A percentile compares a stretch with the other conserved stretches of the same genome.
phyloP scores from a whole-genome alignment of 1,140 invertebrate genomes.

The Druon quercuslanigerum region DNA sequence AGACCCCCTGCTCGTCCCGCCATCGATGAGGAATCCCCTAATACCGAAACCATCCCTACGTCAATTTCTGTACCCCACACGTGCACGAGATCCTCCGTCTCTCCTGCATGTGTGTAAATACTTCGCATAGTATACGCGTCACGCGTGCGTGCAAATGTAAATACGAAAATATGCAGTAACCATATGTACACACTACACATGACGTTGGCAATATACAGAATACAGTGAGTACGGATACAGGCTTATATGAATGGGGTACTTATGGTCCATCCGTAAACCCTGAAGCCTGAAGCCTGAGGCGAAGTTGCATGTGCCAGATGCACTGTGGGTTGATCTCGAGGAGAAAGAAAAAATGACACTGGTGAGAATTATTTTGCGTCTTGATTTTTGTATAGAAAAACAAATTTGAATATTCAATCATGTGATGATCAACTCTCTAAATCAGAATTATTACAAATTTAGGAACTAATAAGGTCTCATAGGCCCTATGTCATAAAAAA shows the following conservation, averaged over 20 bases:
- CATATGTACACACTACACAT: slow-evolving; percentile 39
- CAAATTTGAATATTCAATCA: not conserved
- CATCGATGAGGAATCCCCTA: not conserved
- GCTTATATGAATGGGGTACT: slow-evolving; percentile 32
- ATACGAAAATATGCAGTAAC: slow-evolving; percentile 44
- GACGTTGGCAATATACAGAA: slow-evolving; percentile 37
- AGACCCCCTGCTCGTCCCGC: slow-evolving; percentile 44
- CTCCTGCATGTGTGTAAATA: slow-evolving; percentile 30
- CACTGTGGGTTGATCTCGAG: not conserved
- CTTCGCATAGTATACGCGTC: slow-evolving; percentile 33
- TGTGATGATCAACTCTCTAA: not conserved
- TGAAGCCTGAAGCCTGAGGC: too few species aligned
- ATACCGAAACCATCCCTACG: not conserved
- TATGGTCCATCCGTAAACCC: not conserved
- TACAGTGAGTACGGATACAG: slow-evolving; percentile 43
- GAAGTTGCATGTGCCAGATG: not conserved
- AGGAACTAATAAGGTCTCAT: too few species aligned
- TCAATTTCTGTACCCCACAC: not conserved
- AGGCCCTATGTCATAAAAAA: too few species aligned
- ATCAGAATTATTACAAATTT: too few species aligned
- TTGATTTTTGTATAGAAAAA: not conserved
- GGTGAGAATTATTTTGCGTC: not conserved
- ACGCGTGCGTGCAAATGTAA: slow-evolving; percentile 48
- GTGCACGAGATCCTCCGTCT: not conserved
- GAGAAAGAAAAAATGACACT: not conserved